Conservation (phyloP, 2,888 invertebrate genomes). For the Spodoptera picta region DNA sequence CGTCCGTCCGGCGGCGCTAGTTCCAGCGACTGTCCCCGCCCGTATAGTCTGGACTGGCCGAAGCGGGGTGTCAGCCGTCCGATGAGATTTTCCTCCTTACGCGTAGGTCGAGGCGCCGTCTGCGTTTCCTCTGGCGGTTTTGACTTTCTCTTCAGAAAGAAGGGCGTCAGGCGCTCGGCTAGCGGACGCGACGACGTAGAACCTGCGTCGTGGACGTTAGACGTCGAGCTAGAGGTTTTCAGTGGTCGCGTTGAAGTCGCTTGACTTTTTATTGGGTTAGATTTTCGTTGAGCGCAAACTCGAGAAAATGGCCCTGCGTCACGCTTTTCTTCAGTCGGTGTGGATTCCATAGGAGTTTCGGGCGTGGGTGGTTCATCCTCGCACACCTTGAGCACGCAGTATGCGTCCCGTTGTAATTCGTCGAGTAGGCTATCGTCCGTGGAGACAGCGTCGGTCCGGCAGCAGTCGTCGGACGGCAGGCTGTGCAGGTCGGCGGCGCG, state of each 20-base stretch:
- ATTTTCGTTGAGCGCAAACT: slow-evolving; percentile 81
- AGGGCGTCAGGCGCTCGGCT: slow-evolving; percentile 83
- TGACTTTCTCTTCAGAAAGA: slow-evolving; percentile 82
- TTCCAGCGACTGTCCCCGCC: slow-evolving; percentile 83
- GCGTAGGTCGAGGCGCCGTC: slow-evolving; percentile 59
- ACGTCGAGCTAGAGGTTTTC: slow-evolving; percentile 83
- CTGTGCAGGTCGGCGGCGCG: slow-evolving; percentile 89
- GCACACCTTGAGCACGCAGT: slow-evolving; percentile 81
- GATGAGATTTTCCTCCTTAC: slow-evolving; percentile 81
- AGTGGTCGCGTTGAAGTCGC: slow-evolving; percentile 70
- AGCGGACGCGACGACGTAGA: slow-evolving; percentile 74
- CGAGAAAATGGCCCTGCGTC: slow-evolving; percentile 77
- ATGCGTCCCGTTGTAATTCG: slow-evolving; percentile 80
- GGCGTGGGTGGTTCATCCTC: slow-evolving; percentile 72
- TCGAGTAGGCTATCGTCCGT: slow-evolving; percentile 83
- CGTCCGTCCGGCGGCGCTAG: slow-evolving; percentile 68
- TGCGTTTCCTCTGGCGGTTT: slow-evolving; percentile 73
- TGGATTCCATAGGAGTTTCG: slow-evolving; percentile 36
- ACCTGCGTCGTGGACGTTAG: slow-evolving; percentile 82
- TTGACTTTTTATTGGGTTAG: slow-evolving; percentile 81
- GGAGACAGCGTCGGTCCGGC: slow-evolving; percentile 76
- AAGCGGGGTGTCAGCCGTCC: slow-evolving; percentile 83
- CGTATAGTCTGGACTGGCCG: slow-evolving; percentile 80
- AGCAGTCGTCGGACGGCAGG: slow-evolving; percentile 75
- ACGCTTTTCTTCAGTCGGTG: slow-evolving; percentile 57